A percentile compares a stretch with the other conserved stretches of the same genome.
These are phyloP conservation scores for Caenorhabditis brenneri DNA, from an alignment of 1,140 invertebrate species.

Conservation along the genomic window DNA sequence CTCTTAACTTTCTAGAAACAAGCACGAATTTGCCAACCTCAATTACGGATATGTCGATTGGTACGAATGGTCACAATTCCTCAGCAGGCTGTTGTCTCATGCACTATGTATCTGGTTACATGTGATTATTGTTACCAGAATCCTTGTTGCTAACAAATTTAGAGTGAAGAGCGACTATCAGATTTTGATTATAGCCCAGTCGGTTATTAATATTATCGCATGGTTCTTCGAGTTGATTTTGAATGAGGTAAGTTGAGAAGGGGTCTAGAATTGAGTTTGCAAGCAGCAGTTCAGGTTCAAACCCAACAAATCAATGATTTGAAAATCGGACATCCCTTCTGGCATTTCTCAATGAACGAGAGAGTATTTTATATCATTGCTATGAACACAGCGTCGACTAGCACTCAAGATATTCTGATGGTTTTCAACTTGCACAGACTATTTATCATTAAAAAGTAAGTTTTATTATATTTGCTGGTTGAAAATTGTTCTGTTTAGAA, in stretches of 20 bases:
- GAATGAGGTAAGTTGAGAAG: not conserved
- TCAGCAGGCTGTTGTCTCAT: not conserved
- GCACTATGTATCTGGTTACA: not conserved
- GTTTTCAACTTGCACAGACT: conserved; percentile 25
- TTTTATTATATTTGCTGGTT: no score
- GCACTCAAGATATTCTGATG: conserved; percentile 8
- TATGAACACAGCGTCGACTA: not conserved
- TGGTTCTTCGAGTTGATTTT: not conserved
- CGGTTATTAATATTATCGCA: not conserved
- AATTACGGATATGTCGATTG: no score
- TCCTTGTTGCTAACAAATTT: not conserved
- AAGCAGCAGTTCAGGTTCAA: no score
- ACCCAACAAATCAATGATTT: not conserved
- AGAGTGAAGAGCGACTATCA: not conserved
- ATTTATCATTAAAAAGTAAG: conserved; percentile 3
- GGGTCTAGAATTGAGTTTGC: no score
- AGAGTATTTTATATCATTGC: not conserved
- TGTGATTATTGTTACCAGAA: not conserved
- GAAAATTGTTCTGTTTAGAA: not conserved
- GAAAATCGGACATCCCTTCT: not conserved
- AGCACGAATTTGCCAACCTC: no score
- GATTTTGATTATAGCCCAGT: not conserved
- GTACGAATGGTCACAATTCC: not conserved
- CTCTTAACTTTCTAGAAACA: no score
- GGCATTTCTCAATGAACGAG: not conserved